Conservation (phyloP, 2,797 vertebrate genomes). For the Microctenopoma steveboyesi region DNA sequence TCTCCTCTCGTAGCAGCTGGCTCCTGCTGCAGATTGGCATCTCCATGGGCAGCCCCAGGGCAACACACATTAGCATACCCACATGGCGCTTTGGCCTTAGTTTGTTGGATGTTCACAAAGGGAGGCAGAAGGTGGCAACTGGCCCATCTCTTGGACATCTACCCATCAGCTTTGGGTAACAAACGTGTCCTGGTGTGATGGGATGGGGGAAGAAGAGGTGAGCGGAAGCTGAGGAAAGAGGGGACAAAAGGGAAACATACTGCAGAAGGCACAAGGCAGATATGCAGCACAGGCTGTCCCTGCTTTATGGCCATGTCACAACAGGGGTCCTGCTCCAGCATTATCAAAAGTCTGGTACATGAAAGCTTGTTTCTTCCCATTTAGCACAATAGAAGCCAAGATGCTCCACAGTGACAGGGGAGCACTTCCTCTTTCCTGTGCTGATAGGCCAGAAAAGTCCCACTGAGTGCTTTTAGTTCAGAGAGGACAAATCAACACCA, state of each 20-base stretch:
- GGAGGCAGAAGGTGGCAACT: constrained; percentile 58
- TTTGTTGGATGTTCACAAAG: constrained; percentile 66
- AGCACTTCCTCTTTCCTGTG: constrained; percentile 58
- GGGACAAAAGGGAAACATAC: constrained; percentile 8
- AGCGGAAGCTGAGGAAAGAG: background rate
- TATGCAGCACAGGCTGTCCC: constrained; percentile 34
- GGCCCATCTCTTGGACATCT: constrained; percentile 59
- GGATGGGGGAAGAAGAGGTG: constrained; percentile 3
- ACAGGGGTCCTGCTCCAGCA: constrained; percentile 50
- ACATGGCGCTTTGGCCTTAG: constrained; percentile 54
- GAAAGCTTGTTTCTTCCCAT: constrained; percentile 59
- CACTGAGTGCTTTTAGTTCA: constrained; percentile 58
- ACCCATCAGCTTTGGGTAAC: constrained; percentile 59
- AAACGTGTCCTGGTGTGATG: constrained; percentile 54
- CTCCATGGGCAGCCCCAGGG: constrained; percentile 55
- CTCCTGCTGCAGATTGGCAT: constrained; percentile 57
- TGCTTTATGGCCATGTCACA: constrained; percentile 51
- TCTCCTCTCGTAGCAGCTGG: constrained; percentile 35
- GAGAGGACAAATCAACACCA: constrained; percentile 48
- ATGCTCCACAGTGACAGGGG: constrained; percentile 48
- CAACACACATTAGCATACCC: constrained; percentile 68
- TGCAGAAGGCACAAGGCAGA: constrained; percentile 29
- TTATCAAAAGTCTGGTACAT: constrained; percentile 43
- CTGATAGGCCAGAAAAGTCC: constrained; percentile 50
- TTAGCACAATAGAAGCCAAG: constrained; percentile 58